Base-by-base conservation (phyloP, 2,888 invertebrate species). In the Pollenia griseotomentosa region DNA sequence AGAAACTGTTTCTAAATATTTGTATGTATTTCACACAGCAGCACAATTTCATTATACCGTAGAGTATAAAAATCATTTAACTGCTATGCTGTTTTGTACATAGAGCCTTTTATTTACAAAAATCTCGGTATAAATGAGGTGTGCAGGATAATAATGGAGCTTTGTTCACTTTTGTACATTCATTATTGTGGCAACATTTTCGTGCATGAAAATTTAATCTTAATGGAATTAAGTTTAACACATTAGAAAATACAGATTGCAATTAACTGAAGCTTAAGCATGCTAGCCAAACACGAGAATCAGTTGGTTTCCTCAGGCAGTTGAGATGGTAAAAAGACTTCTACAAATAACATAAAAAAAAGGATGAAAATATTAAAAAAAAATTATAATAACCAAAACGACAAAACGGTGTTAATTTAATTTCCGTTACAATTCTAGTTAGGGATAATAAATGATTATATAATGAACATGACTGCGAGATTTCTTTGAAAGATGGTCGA, bases 161-260 rank as follows among this genome's bases (percentile, higher is more conserved):
- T 57, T 80, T 63, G 55, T 23, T 48, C 16, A 48, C 14, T 46
- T 44, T 78, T 33, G 16, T 55, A 68, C 40, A 2, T n/a, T 9
- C 40, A 68, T 59, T 71, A 77, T 61, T 46, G 19, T 23, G 42
- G 16, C 12, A 59, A 51, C 10, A 73, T 78, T 57, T 73, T 3
- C 66, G 61, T 61, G 68, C 73, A 73, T 73, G 46, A 66, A 84
- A 83, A 81, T 83, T 83, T 77, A 71, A 74, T 84, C 77, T 68
- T 83, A 81, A 87, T 87, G 73, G 48, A 81, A 81, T 87, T 83
- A 83, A 83, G 71, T 77, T 78, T 14, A 61, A 80, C 46, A 80
- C 40, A 53, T 65, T 42, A 81, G 48, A 71, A 63, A 71, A 19
- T 68, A 68, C 16, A 75, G 84, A 70, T 70, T 80, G 70, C 48